These are phyloP conservation scores for Gallinago paraguaiae DNA, from an alignment of 2,113 vertebrate species.

Conservation along the genomic window DNA sequence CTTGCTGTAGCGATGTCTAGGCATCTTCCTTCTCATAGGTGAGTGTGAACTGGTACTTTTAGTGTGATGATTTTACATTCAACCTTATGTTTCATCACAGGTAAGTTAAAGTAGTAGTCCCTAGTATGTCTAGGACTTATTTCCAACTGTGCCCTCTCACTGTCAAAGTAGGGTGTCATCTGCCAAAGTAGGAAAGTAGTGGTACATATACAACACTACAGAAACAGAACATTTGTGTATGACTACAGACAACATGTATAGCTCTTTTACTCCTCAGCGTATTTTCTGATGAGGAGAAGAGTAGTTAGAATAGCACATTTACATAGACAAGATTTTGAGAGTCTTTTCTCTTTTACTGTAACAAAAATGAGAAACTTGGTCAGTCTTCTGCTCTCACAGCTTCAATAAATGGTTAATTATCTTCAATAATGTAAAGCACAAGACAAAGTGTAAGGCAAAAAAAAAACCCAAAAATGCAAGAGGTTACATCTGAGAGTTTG, in stretches of 20 bases:
- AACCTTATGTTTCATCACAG: neutral
- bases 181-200: neutral
- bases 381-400: neutral
- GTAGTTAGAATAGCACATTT: neutral
- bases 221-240: neutral
- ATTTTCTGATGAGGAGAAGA: neutral
- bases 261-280: neutral
- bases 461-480: rapidly evolving
- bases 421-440: neutral
- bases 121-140: neutral
- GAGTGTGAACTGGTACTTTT: neutral
- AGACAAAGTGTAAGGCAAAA: neutral
- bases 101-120: neutral
- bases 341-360: neutral
- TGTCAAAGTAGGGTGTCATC: neutral
- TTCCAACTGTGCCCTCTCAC: neutral
- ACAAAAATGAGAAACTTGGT: neutral
- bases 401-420: neutral
- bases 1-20: neutral
- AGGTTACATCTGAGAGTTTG: neutral
- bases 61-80: neutral
- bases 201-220: neutral
- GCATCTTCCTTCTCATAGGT: neutral
- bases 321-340: neutral
- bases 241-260: neutral